Conservation (phyloP, 2,113 vertebrate species). For the Heterotis niloticus region DNA sequence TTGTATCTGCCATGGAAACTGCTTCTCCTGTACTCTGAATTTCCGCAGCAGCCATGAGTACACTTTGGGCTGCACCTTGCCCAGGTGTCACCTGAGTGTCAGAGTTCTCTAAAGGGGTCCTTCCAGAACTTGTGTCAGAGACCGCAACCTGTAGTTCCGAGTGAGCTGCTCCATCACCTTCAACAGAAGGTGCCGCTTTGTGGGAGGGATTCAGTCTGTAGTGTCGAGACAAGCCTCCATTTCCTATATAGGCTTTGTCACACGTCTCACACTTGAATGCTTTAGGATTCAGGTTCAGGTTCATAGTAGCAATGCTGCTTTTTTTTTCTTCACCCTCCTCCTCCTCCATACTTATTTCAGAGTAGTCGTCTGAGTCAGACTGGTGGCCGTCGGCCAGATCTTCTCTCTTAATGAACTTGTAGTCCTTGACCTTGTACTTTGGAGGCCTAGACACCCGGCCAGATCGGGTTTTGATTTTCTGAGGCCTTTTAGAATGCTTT, state of each 20-base stretch:
- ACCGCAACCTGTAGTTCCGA: background rate
- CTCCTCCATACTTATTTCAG: slow-evolving; percentile 85
- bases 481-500: slow-evolving; percentile 69
- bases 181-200: slow-evolving; percentile 52
- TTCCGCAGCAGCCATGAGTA: slow-evolving; percentile 29
- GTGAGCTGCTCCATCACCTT: background rate
- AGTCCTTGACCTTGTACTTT: slow-evolving; percentile 91
- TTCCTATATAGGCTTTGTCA: slow-evolving; percentile 89
- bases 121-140: slow-evolving; percentile 11
- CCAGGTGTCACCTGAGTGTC: slow-evolving; percentile 18
- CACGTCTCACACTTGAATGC: slow-evolving; percentile 80
- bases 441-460: slow-evolving; percentile 90
- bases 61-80: slow-evolving; percentile 36
- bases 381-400: slow-evolving; percentile 82
- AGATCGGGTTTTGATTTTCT: slow-evolving; percentile 85
- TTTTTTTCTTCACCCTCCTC: slow-evolving; percentile 65
- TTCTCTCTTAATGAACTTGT: slow-evolving; percentile 93
- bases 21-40: background rate
- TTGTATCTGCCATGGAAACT: background rate
- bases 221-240: slow-evolving; percentile 86
- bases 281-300: slow-evolving; percentile 72
- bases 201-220: slow-evolving; percentile 85
- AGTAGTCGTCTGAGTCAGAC: slow-evolving; percentile 95
- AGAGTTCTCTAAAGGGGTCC: background rate
- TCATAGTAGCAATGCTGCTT: slow-evolving; percentile 30